A percentile compares a stretch with the other conserved stretches of the same genome.
Conservation (phyloP, 1,140 invertebrate species). For the Solen grandis region DNA sequence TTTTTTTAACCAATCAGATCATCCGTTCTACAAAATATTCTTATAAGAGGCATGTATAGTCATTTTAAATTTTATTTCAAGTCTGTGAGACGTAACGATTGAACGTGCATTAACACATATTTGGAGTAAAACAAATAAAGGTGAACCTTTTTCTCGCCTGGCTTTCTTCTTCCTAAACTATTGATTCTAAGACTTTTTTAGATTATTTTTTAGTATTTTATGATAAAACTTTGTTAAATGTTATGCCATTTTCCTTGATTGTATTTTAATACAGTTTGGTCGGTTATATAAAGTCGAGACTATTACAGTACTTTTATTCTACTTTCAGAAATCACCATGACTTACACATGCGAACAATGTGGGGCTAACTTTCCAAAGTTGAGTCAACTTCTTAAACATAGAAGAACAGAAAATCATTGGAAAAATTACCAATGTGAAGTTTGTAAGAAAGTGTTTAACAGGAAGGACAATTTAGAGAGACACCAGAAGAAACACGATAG, state of each 20-base stretch:
- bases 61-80: not conserved
- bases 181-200: too few species aligned
- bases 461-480: constrained; percentile 6
- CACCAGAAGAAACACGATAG: not conserved
- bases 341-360: constrained; percentile 3
- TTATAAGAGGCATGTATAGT: not conserved
- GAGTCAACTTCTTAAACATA: not conserved
- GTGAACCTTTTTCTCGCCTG: not conserved
- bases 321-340: too few species aligned
- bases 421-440: not conserved
- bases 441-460: not conserved
- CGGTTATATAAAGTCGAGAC: too few species aligned
- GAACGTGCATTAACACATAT: too few species aligned
- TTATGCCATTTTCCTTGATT: not conserved
- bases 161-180: too few species aligned
- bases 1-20: too few species aligned
- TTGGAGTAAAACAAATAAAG: not conserved
- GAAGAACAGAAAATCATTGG: constrained; percentile 5
- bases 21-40: not conserved
- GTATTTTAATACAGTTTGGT: not conserved
- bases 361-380: not conserved
- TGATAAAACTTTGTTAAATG: not conserved
- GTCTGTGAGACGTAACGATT: not conserved
- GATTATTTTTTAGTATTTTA: not conserved
- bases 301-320: too few species aligned